These are phyloP conservation scores for Pomatostomus ruficeps DNA, from an alignment of 2,113 vertebrate genomes.

Conservation along the genomic window DNA sequence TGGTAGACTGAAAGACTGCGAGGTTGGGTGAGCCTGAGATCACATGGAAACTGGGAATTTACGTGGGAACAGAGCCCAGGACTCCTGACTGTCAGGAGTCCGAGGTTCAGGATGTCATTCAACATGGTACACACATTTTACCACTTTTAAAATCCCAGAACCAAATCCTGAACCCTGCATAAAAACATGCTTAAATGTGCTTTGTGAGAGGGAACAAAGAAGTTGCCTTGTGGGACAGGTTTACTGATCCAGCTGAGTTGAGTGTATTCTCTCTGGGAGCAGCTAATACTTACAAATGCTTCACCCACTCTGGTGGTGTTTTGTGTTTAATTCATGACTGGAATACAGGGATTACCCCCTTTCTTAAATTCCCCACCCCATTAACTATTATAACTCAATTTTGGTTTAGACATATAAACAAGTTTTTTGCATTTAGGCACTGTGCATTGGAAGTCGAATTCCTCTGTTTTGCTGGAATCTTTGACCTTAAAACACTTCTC, in stretches of 20 bases:
- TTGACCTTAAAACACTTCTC: background rate
- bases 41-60: background rate
- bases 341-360: background rate
- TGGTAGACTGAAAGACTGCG: background rate
- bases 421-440: background rate
- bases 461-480: background rate
- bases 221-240: background rate
- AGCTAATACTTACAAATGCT: background rate
- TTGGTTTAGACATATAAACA: background rate
- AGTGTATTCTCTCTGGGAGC: background rate
- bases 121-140: background rate
- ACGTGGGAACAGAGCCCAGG: background rate
- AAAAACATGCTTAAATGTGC: background rate
- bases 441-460: background rate
- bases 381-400: background rate
- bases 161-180: background rate
- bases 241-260: background rate
- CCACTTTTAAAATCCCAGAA: background rate
- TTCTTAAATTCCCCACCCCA: background rate
- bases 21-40: background rate
- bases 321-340: background rate
- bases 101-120: background rate
- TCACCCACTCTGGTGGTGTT: background rate
- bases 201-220: conserved; percentile 29
- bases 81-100: background rate